A percentile compares a stretch with the other conserved stretches of the same genome.
Conservation (phyloP, 2,888 invertebrate species). For the Cephus nigrinus region DNA sequence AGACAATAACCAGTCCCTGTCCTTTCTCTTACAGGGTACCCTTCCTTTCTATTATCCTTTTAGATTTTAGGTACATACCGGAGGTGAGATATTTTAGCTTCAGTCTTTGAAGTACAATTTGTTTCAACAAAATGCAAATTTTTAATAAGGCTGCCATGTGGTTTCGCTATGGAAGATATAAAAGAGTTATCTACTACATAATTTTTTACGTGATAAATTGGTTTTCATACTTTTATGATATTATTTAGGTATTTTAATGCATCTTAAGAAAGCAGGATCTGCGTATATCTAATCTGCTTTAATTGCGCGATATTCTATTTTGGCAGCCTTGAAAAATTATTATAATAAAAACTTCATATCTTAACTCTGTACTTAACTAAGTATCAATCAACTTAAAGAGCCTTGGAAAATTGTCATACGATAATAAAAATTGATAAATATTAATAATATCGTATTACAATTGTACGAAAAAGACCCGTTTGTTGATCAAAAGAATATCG, state of each 20-base stretch:
- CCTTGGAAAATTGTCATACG: neutral
- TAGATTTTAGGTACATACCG: neutral
- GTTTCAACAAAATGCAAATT: neutral
- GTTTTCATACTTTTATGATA: neutral
- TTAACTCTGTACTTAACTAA: neutral
- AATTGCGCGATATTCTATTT: neutral
- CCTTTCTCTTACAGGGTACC: constrained; percentile 3
- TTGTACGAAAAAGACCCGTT: neutral
- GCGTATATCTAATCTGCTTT: neutral
- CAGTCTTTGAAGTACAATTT: neutral
- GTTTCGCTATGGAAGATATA: neutral
- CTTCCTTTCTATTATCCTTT: constrained; percentile 3
- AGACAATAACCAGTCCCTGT: constrained; percentile 7
- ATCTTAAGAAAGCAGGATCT: neutral
- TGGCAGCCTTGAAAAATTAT: neutral
- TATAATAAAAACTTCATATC: neutral
- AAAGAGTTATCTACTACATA: neutral
- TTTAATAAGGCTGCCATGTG: neutral
- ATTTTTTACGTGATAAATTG: neutral
- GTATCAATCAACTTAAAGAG: neutral
- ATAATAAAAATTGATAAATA: neutral
- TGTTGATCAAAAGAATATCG: neutral
- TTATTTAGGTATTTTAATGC: neutral
- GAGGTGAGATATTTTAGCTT: neutral
- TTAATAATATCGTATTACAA: neutral